Evolutionary conservation across 2,113 vertebrate genomes (phyloP).

Genomic region (Ptilonorhynchus violaceus): DNA sequence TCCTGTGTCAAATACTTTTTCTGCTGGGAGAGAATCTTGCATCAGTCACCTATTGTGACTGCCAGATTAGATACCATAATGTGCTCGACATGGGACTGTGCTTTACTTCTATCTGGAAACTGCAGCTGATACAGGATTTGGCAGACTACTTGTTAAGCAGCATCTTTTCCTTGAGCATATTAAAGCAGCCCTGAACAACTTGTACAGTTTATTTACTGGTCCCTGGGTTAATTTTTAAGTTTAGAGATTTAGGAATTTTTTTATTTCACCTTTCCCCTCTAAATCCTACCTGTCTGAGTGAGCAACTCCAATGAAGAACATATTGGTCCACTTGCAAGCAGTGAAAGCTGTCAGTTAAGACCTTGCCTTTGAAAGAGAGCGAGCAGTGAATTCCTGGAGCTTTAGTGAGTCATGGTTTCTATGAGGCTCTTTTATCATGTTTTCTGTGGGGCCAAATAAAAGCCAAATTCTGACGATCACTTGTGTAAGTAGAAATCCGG

Average conservation of each 20-base stretch:
- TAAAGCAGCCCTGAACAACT: neutral
- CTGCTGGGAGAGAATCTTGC: conserved; percentile 25
- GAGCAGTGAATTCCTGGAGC: neutral
- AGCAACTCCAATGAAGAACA: neutral
- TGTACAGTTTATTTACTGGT: neutral
- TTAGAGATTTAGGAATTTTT: neutral
- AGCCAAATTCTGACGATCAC: conserved; percentile 13
- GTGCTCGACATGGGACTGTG: conserved; percentile 36
- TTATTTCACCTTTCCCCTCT: neutral
- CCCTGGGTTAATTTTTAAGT: neutral
- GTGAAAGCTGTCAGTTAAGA: neutral
- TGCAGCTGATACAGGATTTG: conserved; percentile 38
- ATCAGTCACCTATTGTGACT: conserved; percentile 59
- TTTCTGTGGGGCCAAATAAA: conserved; percentile 20
- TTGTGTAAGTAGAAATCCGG: conserved; percentile 4
- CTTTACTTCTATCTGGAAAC: conserved; percentile 51
- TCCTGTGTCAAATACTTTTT: conserved; percentile 61
- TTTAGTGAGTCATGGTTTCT: neutral
- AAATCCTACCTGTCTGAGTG: neutral
- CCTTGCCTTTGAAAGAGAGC: neutral
- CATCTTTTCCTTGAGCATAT: neutral
- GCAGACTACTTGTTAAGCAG: conserved; percentile 15
- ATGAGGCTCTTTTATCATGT: neutral
- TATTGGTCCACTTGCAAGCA: neutral
- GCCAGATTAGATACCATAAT: conserved; percentile 49